Conservation (phyloP, 2,797 vertebrate genomes). For the Carduelis carduelis region DNA sequence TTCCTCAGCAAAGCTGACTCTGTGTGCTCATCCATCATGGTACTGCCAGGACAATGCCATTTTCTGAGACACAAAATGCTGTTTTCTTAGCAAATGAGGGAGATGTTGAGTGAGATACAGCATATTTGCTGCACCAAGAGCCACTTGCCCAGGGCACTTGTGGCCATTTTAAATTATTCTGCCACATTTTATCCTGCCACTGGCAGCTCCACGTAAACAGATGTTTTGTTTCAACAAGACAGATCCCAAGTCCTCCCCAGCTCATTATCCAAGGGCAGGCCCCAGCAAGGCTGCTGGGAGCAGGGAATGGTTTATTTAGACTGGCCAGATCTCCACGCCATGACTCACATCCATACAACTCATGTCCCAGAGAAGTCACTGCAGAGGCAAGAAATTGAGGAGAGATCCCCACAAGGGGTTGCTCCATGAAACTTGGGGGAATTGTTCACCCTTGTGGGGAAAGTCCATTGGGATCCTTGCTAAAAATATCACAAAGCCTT, state of each 20-base stretch:
- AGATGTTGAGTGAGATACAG: background rate
- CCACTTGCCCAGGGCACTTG: fast-evolving
- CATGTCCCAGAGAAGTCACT: background rate
- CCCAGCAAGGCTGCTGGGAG: background rate
- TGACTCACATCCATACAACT: background rate
- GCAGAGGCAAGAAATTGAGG: background rate
- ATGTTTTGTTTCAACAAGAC: conserved; percentile 8
- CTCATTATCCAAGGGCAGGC: background rate
- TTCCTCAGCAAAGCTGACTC: background rate
- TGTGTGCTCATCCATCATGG: fast-evolving
- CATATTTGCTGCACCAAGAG: background rate
- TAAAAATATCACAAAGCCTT: background rate
- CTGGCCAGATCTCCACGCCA: background rate
- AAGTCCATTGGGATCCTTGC: background rate
- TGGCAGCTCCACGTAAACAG: background rate
- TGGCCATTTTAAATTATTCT: background rate
- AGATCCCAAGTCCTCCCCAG: background rate
- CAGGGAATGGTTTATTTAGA: conserved; percentile 37
- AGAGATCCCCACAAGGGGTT: background rate
- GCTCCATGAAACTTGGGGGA: background rate
- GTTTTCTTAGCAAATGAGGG: background rate
- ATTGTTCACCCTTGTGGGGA: background rate
- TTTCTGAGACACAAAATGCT: background rate
- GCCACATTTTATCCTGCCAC: background rate
- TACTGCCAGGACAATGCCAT: background rate